These are phyloP conservation scores for Python bivittatus DNA, from an alignment of 2,113 vertebrate genomes.

Conservation along the genomic window DNA sequence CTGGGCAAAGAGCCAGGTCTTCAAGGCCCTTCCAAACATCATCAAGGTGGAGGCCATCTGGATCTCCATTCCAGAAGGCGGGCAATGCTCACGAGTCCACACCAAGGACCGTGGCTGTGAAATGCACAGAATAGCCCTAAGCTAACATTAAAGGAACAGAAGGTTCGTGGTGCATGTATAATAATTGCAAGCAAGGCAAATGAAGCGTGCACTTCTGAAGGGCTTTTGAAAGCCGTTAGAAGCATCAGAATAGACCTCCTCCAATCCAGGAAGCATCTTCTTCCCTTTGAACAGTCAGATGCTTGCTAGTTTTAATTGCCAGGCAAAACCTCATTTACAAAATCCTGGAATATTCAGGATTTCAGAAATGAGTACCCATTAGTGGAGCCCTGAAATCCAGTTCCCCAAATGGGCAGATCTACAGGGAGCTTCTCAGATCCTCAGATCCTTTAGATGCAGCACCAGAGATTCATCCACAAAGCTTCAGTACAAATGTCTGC, in stretches of 20 bases:
- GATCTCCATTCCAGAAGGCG: not conserved
- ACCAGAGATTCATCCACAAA: not conserved
- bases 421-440: not conserved
- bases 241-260: not conserved
- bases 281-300: not conserved
- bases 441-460: not conserved
- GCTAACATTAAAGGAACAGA: not conserved
- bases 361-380: not conserved
- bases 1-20: not conserved
- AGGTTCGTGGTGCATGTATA: not conserved
- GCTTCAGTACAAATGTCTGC: not conserved
- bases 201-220: constrained; percentile 4
- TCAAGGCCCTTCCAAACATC: not conserved
- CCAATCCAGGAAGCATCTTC: not conserved
- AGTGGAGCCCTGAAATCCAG: not conserved
- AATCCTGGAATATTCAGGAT: not conserved
- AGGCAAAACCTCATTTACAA: not conserved
- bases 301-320: not conserved
- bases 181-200: constrained; percentile 13
- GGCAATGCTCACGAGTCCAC: not conserved
- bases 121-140: constrained; percentile 5
- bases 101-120: not conserved
- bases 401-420: not conserved
- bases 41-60: not conserved
- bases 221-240: constrained; percentile 12